Evolutionary conservation across 92 coral and sea anemone genomes (phyloP), one percentile per base, ranked within the genome.

Genomic region (Siderastrea siderea): DNA sequence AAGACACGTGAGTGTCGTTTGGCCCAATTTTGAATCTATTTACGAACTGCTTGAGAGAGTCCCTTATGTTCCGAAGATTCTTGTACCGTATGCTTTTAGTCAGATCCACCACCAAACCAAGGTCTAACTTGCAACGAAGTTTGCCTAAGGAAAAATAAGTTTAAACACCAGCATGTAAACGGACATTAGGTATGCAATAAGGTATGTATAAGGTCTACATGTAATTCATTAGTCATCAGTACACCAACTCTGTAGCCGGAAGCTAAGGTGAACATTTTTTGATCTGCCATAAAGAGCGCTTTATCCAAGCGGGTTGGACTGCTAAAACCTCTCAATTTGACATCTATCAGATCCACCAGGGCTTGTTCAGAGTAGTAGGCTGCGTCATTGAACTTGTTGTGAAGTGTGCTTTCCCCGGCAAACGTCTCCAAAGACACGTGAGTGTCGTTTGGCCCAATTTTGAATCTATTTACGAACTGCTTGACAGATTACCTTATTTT

Each of bases 91-190:
- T 6, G 5, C 74, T 69, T 44, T 10, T 4, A 43, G 74, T 43
- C n/a, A 13, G 14, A 46, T 69, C 74, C 16, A 69, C 49, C 74
- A 69, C 51, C 74, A 69, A 69, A 44, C 74, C 74, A 3, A 69
- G 74, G 74, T 69, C 74, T 10, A 69, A 14, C 45, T 46, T 69
- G n/a, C 74, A 69, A 12, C n/a, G 14, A n/a, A 14, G 66, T 15
- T 15, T 14, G 17, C 6, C 66, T 61, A 5, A 16, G 66, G 26
- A 61, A 14, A 26, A 26, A 26, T 26, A 26, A 26, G 38, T 26
- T 26, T 26, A 26, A 26, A 26, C 38, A 26, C 38, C 38, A 26
- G 38, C 38, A 26, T 26, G 38, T 26, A 26, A 26, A 26, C 38
- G 38, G 38, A 26, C 38, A 26, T 26, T 26, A 26, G 38, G 38